Base-by-base conservation (phyloP, 2,797 vertebrate genomes). In the Smutsia temminckii region DNA sequence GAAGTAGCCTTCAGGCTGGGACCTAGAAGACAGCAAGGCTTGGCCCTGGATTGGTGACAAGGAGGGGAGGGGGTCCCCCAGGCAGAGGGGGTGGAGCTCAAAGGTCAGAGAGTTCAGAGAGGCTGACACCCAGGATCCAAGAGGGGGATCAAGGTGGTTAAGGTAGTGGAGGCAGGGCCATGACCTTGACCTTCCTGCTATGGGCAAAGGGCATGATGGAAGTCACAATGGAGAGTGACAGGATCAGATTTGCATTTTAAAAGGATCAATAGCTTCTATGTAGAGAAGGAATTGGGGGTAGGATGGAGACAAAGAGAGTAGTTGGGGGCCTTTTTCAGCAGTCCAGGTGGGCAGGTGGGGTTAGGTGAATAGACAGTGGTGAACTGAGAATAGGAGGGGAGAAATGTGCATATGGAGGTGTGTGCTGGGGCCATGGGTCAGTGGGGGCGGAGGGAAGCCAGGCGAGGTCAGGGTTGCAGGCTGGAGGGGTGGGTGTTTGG, bases 361-460 rank as follows among this genome's bases (percentile, higher is more conserved):
- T 46, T 46, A 10, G 46, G 46, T n/a, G 40, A 18, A 16, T 0
- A 61, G n/a, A 17, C n/a, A 13, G 10, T 1, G 18, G 17, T 7
- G 11, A 8, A 29, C 53, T 49, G 49, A 32, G 29, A 59, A 66
- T 11, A 69, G n/a, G 14, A 51, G 2, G 40, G 37, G 6, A 53
- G 34, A 16, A n/a, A 32, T 3, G 8, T 12, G 9, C 2, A 1
- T 8, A 40, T 25, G 2, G n/a, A 0, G 37, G n/a, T 6, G 0
- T 0, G 4, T 46, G 46, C 46, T 46, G 46, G 11, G 46, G 46
- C 46, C 46, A 46, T 46, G 46, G 46, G 46, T 12, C 46, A 46
- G 46, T 12, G 46, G 10, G 46, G 46, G 46, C 11, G 2, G 29
- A 74, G 9, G 20, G 37, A 61, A 37, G 5, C 46, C 46, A 11